Percentiles rank a stretch among this genome's conserved stretches.
Conservation (phyloP, 53 echinoderm and acorn worm species). For the Hippasteria phrygiana region DNA sequence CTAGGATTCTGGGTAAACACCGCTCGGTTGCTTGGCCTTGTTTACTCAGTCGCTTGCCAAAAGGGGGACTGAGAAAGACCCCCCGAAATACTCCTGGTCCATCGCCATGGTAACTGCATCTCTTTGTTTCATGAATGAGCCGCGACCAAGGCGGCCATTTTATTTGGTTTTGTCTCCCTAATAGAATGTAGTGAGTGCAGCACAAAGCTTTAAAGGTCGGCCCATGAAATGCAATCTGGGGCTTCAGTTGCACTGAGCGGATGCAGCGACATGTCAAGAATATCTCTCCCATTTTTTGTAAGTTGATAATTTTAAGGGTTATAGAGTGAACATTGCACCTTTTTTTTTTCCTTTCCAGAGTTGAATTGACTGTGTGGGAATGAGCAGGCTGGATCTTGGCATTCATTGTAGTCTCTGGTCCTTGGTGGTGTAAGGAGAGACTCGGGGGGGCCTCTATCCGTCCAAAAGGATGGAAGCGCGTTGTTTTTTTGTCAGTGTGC, state of each 20-base stretch:
- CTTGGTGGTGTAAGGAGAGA: background rate
- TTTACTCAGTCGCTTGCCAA: slow-evolving; percentile 56
- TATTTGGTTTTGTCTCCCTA: background rate
- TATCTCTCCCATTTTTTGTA: slow-evolving; percentile 36
- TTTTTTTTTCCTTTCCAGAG: background rate
- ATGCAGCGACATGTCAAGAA: slow-evolving; percentile 36
- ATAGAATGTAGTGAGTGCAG: slow-evolving; percentile 11
- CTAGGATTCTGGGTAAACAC: slow-evolving; percentile 39
- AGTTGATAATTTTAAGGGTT: slow-evolving; percentile 23
- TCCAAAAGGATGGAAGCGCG: background rate
- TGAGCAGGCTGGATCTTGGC: background rate
- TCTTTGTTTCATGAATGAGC: slow-evolving; percentile 46
- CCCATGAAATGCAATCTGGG: slow-evolving; percentile 20
- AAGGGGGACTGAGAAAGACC: background rate
- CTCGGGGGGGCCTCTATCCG: background rate
- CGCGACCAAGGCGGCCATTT: slow-evolving; percentile 3
- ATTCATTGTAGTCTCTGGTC: background rate
- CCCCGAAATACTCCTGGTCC: slow-evolving; percentile 26
- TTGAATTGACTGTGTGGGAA: background rate
- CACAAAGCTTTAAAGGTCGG: background rate
- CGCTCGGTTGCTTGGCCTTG: slow-evolving; percentile 37
- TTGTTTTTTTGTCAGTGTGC: background rate
- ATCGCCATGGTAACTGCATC: slow-evolving; percentile 56
- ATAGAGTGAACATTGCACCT: background rate
- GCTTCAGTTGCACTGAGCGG: slow-evolving; percentile 19